Evolutionary conservation across 2,113 vertebrate species (phyloP).

Genomic region (Pluvianellus socialis): DNA sequence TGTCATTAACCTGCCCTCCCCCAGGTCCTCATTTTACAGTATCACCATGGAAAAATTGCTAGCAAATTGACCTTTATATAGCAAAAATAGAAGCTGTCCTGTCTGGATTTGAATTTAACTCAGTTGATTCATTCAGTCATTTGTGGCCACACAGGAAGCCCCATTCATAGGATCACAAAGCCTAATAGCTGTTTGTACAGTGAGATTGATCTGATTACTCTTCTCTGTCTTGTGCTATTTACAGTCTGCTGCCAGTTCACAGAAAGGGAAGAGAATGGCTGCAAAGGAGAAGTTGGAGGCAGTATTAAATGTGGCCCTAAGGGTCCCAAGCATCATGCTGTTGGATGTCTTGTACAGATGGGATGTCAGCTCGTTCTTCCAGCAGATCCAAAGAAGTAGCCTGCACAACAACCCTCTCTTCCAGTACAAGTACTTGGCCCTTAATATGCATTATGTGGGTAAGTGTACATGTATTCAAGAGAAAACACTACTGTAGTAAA

Average conservation of each 20-base stretch:
- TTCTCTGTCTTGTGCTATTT: constrained; percentile 64
- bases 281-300: constrained; percentile 93
- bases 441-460: constrained; percentile 99
- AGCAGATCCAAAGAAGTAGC: constrained; percentile 98
- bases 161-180: constrained; percentile 8
- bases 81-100: constrained; percentile 13
- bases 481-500: background rate
- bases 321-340: constrained; percentile 98
- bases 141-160: constrained; percentile 27
- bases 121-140: constrained; percentile 27
- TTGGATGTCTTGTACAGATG: constrained; percentile 96
- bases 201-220: constrained; percentile 63
- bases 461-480: constrained; percentile 58
- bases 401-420: constrained; percentile 96
- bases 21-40: background rate
- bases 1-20: background rate
- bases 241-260: constrained; percentile 59
- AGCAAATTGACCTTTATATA: constrained; percentile 7
- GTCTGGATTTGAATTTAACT: background rate
- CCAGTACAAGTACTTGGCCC: constrained; percentile 98
- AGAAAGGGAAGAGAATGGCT: constrained; percentile 82
- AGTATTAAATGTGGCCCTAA: constrained; percentile 94
- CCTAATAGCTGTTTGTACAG: constrained; percentile 45
- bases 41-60: background rate
- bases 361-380: constrained; percentile 99